Conservation (phyloP, 2,797 vertebrate species). For the Cyclopterus lumpus region DNA sequence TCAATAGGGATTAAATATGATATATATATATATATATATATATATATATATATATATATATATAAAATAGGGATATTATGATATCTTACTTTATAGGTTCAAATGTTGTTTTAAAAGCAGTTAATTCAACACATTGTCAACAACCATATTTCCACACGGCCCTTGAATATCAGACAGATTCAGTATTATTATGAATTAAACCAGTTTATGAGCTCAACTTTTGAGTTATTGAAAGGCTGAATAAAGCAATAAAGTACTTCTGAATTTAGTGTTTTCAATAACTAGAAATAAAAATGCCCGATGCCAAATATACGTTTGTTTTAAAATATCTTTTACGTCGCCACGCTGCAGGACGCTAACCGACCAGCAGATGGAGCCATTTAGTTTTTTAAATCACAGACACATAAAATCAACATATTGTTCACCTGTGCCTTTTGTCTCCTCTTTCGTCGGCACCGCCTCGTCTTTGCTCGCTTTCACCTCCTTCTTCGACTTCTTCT, state of each 20-base stretch:
- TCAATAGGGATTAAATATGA: too few species aligned
- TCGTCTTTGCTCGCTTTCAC: constrained; percentile 44
- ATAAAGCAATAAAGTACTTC: neutral
- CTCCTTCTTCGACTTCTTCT: constrained; percentile 45
- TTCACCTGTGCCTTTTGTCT: constrained; percentile 70
- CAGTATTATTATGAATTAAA: neutral
- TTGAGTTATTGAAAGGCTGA: rapidly evolving
- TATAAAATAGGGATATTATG: too few species aligned
- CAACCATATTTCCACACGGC: too few species aligned
- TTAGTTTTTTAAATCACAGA: too few species aligned
- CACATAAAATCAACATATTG: neutral
- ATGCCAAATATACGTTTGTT: neutral
- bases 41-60: too few species aligned
- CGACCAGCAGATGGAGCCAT: neutral
- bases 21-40: too few species aligned
- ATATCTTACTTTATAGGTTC: neutral
- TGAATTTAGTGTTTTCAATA: neutral
- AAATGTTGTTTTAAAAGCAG: too few species aligned
- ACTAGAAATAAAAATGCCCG: neutral
- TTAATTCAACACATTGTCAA: too few species aligned
- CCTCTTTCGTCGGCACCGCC: constrained; percentile 58
- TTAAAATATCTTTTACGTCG: neutral
- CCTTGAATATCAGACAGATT: too few species aligned
- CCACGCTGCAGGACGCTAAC: neutral
- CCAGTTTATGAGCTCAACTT: neutral